phyloP scores from a whole-genome alignment of 2,888 invertebrate species.

The Tricholauxania praeusta region DNA sequence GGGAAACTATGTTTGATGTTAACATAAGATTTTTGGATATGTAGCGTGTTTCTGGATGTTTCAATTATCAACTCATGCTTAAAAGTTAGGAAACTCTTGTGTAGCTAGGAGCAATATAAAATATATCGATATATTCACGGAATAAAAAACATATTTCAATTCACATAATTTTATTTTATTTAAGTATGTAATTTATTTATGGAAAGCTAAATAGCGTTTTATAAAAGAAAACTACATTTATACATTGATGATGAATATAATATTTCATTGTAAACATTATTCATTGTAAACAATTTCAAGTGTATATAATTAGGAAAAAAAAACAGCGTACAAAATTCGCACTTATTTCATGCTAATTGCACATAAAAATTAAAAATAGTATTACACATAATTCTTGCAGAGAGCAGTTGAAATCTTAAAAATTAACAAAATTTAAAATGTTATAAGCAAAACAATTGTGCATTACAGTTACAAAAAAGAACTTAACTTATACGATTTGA shows the following conservation, averaged over 20 bases:
- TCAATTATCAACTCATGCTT: too few relatives aligned
- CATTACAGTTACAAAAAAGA: constrained; percentile 13
- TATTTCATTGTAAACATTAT: constrained; percentile 1
- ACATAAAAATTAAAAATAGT: constrained; percentile 5
- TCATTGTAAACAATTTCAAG: too few relatives aligned
- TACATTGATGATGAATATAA: constrained; percentile 23
- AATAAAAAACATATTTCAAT: constrained; percentile 1
- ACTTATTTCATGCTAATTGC: too few relatives aligned
- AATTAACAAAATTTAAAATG: not conserved
- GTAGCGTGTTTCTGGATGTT: too few relatives aligned
- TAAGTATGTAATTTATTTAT: constrained; percentile 16
- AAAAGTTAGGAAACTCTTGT: too few relatives aligned
- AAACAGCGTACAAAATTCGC: too few relatives aligned
- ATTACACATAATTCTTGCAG: constrained; percentile 10
- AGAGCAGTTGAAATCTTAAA: constrained; percentile 12
- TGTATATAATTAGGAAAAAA: too few relatives aligned
- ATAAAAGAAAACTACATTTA: constrained; percentile 26
- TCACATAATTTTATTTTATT: constrained; percentile 29
- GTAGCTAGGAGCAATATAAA: too few relatives aligned
- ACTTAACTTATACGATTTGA: constrained; percentile 4
- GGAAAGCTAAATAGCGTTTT: constrained; percentile 26
- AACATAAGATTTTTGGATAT: too few relatives aligned
- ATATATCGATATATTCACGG: too few relatives aligned
- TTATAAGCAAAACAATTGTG: constrained; percentile 2
- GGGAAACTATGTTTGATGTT: too few relatives aligned